A percentile compares a stretch with the other conserved stretches of the same genome.
Evolutionary conservation across 2,113 vertebrate genomes (phyloP).

Genomic region (Dromas ardeola): DNA sequence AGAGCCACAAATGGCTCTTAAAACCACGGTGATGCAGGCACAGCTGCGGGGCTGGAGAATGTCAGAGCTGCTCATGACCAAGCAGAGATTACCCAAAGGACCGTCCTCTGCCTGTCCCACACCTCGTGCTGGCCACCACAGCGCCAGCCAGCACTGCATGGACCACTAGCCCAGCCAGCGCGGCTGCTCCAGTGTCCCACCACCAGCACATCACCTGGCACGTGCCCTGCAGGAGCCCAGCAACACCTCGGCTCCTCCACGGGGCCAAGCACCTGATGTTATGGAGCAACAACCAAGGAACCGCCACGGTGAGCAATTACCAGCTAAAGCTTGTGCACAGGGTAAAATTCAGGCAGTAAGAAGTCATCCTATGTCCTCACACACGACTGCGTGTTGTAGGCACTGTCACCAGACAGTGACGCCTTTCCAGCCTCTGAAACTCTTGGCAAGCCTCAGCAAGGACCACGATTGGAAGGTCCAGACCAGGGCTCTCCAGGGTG

Average conservation of each 20-base stretch:
- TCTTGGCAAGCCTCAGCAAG: neutral
- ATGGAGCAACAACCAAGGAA: neutral
- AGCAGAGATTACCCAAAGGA: neutral
- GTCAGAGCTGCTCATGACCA: neutral
- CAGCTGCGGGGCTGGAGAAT: neutral
- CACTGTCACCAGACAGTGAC: neutral
- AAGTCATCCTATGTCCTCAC: accelerated
- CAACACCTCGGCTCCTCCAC: neutral
- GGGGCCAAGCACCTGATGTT: neutral
- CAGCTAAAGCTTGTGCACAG: neutral
- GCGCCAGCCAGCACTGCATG: accelerated
- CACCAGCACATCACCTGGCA: neutral
- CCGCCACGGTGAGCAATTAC: accelerated
- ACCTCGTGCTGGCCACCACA: accelerated
- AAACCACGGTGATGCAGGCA: neutral
- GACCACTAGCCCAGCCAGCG: neutral
- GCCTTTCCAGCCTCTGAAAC: neutral
- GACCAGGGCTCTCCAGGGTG: neutral
- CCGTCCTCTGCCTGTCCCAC: neutral
- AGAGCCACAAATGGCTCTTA: accelerated
- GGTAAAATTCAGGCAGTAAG: neutral
- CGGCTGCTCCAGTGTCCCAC: neutral
- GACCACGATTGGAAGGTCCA: neutral
- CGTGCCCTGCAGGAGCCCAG: neutral
- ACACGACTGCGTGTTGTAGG: accelerated